Conservation (phyloP, 2,888 invertebrate species). For the Cordilura impudica region DNA sequence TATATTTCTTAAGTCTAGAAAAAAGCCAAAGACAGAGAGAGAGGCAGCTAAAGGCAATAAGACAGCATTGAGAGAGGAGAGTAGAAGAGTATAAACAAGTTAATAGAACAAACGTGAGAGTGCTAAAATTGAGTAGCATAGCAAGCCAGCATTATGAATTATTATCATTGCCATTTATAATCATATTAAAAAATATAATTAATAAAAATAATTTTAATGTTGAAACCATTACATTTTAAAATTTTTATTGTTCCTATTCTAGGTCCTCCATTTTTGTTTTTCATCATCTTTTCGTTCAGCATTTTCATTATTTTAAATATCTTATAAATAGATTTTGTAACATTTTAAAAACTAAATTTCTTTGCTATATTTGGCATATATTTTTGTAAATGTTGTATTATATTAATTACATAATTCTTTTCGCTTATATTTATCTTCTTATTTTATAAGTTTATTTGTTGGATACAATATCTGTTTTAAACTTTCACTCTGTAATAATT, state of each 20-base stretch:
- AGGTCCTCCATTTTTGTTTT: not conserved
- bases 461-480: constrained; percentile 45
- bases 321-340: not conserved
- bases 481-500: constrained; percentile 49
- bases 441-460: no score
- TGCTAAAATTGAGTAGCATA: not conserved
- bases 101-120: no score
- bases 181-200: no score
- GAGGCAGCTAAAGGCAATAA: not conserved
- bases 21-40: not conserved
- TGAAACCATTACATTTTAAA: constrained; percentile 47
- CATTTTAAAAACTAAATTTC: constrained; percentile 41
- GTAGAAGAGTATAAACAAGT: no score
- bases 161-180: no score
- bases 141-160: not conserved
- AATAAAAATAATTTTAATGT: no score
- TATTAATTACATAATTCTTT: constrained; percentile 18
- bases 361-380: constrained; percentile 47
- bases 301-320: not conserved
- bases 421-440: not conserved
- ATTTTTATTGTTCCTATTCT: not conserved
- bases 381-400: constrained; percentile 6
- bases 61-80: no score
- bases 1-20: not conserved
- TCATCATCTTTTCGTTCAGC: not conserved